Percentiles rank a stretch among this genome's conserved stretches.
phyloP scores from a whole-genome alignment of 2,113 vertebrate species.

The Phasianus colchicus region DNA sequence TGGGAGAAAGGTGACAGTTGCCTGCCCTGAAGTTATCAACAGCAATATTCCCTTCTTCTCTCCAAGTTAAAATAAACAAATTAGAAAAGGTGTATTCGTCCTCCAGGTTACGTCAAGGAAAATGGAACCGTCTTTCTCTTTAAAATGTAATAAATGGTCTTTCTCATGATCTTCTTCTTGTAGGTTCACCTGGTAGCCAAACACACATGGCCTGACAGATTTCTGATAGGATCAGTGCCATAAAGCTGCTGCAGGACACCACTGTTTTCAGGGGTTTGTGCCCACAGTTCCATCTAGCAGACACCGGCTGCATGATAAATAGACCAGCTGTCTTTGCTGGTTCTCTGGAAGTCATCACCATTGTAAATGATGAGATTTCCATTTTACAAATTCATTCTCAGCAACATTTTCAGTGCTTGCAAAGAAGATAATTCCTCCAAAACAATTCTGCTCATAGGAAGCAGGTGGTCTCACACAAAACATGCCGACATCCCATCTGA shows the following conservation, averaged over 20 bases:
- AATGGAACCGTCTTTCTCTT: neutral
- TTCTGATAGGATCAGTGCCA: neutral
- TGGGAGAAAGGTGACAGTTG: neutral
- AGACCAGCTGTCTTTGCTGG: neutral
- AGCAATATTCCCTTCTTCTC: neutral
- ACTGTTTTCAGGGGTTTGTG: neutral
- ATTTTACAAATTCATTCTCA: neutral
- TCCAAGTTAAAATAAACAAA: neutral
- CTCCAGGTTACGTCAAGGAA: neutral
- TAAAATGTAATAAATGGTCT: neutral
- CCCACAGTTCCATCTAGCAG: neutral
- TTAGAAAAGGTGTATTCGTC: neutral
- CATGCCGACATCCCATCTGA: neutral
- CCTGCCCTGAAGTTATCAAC: neutral
- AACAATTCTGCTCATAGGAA: neutral
- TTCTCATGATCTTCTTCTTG: neutral
- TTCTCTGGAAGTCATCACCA: neutral
- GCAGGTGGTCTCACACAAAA: neutral
- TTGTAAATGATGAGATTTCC: neutral
- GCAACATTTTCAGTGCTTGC: neutral
- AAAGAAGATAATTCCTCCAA: neutral
- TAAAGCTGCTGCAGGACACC: neutral
- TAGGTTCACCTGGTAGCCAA: neutral
- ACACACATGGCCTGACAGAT: rapidly evolving
- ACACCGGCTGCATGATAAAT: neutral